These are phyloP conservation scores for Sycophaga agraensis DNA, from an alignment of 1,140 invertebrate species.

Conservation along the genomic window DNA sequence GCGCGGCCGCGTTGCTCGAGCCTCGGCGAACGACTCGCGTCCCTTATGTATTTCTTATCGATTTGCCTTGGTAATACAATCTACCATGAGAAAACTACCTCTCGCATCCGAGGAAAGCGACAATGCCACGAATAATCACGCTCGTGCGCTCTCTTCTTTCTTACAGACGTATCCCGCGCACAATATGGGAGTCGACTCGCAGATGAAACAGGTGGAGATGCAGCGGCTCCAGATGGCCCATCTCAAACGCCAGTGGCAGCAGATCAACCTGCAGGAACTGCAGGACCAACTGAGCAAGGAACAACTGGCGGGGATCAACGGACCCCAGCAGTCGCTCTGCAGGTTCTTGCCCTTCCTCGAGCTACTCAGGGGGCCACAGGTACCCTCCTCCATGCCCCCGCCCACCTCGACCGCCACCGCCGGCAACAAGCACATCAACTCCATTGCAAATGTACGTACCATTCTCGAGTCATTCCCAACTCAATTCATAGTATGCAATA, in stretches of 20 bases:
- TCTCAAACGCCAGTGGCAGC: slow-evolving; percentile 57
- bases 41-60: too few species aligned
- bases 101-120: too few species aligned
- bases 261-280: slow-evolving; percentile 62
- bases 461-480: too few species aligned
- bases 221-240: slow-evolving; percentile 59
- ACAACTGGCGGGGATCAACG: slow-evolving; percentile 52
- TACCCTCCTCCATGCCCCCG: slow-evolving; percentile 46
- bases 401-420: slow-evolving; percentile 50
- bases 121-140: background rate
- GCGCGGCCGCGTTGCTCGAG: too few species aligned
- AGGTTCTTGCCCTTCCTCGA: slow-evolving; percentile 66
- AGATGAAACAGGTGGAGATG: slow-evolving; percentile 59
- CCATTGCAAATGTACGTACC: slow-evolving; percentile 53
- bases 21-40: too few species aligned
- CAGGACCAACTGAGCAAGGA: slow-evolving; percentile 58
- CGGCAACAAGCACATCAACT: slow-evolving; percentile 57
- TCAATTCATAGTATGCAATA: too few species aligned
- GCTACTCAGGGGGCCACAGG: slow-evolving; percentile 55
- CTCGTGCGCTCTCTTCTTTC: background rate
- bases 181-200: slow-evolving; percentile 52
- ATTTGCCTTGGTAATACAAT: too few species aligned
- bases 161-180: slow-evolving; percentile 53
- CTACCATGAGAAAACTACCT: too few species aligned
- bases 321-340: slow-evolving; percentile 58